These are phyloP conservation scores for Amazona ochrocephala DNA, from an alignment of 2,797 vertebrate species.

Conservation along the genomic window DNA sequence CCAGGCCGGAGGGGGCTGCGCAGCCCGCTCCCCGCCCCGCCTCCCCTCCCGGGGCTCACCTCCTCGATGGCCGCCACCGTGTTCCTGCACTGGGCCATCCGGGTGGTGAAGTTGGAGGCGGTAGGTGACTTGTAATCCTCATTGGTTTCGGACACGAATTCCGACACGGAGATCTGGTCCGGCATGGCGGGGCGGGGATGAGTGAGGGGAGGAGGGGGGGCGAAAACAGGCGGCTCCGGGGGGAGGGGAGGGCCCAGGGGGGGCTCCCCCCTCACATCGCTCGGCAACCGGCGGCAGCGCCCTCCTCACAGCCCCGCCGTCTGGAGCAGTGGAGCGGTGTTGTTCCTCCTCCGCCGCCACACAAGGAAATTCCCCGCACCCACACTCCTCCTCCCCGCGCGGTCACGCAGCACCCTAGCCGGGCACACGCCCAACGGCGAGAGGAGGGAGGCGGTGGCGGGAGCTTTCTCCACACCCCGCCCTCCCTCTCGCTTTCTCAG, in stretches of 20 bases:
- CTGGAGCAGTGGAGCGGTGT: conserved; percentile 1
- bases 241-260: not conserved
- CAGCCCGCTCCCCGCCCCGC: not conserved
- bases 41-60: conserved; percentile 78
- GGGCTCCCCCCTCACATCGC: conserved; percentile 38
- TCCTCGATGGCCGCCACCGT: conserved; percentile 91
- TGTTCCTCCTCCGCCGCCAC: conserved; percentile 23
- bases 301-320: conserved; percentile 14
- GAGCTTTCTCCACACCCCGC: conserved; percentile 1
- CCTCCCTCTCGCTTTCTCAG: not conserved
- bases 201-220: not conserved
- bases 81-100: conserved; percentile 91
- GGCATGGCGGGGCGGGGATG: conserved; percentile 83
- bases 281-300: conserved; percentile 42
- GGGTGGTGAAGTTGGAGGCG: conserved; percentile 92
- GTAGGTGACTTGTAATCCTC: conserved; percentile 97
- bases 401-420: conserved; percentile 48
- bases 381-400: conserved; percentile 50
- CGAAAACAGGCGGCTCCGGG: conserved; percentile 21
- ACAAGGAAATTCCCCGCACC: conserved; percentile 66
- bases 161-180: conserved; percentile 88
- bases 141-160: conserved; percentile 91
- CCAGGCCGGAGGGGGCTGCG: conserved; percentile 32
- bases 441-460: not conserved
- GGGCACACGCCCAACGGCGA: conserved; percentile 49